A percentile compares a stretch with the other conserved stretches of the same genome.
phyloP scores from a whole-genome alignment of 2,113 vertebrate species.

The Rhodinocichla rosea region DNA sequence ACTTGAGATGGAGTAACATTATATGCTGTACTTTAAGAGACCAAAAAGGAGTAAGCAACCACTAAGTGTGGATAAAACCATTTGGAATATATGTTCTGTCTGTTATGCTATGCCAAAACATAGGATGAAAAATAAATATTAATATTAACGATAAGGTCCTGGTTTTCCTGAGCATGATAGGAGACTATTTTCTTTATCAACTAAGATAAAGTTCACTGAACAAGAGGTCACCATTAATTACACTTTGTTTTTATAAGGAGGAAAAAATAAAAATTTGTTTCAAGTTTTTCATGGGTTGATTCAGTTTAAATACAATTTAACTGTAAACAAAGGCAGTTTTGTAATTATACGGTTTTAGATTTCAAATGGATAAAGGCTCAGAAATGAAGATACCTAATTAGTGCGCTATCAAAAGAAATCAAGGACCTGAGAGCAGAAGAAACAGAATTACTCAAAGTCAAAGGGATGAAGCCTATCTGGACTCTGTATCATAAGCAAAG shows the following conservation, averaged over 20 bases:
- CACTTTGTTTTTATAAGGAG: conserved; percentile 10
- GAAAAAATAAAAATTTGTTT: conserved; percentile 22
- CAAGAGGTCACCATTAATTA: background rate
- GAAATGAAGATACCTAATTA: conserved; percentile 13
- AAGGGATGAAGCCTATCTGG: background rate
- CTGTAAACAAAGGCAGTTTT: conserved; percentile 18
- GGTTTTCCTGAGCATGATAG: background rate
- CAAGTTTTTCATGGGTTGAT: background rate
- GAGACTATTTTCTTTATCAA: background rate
- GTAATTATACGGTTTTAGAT: conserved; percentile 15
- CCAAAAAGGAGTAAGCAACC: background rate
- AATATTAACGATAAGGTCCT: background rate
- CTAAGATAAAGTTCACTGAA: background rate
- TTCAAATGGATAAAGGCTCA: conserved; percentile 19
- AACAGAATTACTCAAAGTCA: conserved; percentile 12
- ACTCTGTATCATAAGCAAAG: conserved; percentile 4
- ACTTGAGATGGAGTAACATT: background rate
- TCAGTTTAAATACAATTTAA: background rate
- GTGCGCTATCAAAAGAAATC: background rate
- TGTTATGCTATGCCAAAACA: background rate
- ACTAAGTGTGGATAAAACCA: background rate
- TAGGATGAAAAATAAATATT: background rate
- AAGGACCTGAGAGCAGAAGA: background rate
- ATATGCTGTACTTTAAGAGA: background rate
- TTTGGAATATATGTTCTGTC: background rate